Evolutionary conservation across 2,797 vertebrate genomes (phyloP), one percentile per base, ranked within the genome.

Genomic region (Nannoperca obscura): DNA sequence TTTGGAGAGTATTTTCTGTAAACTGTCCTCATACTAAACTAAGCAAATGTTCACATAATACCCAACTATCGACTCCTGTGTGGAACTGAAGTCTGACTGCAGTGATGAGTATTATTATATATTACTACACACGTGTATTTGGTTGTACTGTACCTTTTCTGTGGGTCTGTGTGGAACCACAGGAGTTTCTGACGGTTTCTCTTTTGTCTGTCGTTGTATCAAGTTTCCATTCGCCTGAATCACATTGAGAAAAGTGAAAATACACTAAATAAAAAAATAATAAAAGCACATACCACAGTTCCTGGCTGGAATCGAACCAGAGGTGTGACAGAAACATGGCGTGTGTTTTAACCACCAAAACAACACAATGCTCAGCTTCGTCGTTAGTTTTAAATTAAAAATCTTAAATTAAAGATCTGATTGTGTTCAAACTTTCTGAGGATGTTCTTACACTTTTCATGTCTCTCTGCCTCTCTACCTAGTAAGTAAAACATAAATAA

Each of bases 121-220:
- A 32, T 32, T 32, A 32, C 5, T 32, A 24, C 4, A 34, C 2
- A 36, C 1, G 30, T 54, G 55, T 22, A 30, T 55, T 60, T 36
- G 12, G 4, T 40, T 66, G 55, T 17, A 30, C 0, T 44, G 61
- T 34, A 92, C 92, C 86, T 87, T 77, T 36, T 90, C 84, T 74
- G 66, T 79, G 22, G 52, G 80, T 83, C 86, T 86, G 47, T 73
- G 64, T 24, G 86, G 83, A 79, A 83, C 65, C 27, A 44, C 57
- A 0, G 89, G 86, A 38, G n/a, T 47, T 32, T 66, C 72, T 10
- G 64, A 11, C 11, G 6, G 44, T 50, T 76, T 86, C 17, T 53
- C 74, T 61, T 75, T 82, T 12, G 60, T 32, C 12, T 80, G 63
- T n/a, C 9, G 58, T 61, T 86, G 80, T 1, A 10, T 70, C 46